Conservation (phyloP, 2,888 invertebrate species). For the Stenurella melanura region DNA sequence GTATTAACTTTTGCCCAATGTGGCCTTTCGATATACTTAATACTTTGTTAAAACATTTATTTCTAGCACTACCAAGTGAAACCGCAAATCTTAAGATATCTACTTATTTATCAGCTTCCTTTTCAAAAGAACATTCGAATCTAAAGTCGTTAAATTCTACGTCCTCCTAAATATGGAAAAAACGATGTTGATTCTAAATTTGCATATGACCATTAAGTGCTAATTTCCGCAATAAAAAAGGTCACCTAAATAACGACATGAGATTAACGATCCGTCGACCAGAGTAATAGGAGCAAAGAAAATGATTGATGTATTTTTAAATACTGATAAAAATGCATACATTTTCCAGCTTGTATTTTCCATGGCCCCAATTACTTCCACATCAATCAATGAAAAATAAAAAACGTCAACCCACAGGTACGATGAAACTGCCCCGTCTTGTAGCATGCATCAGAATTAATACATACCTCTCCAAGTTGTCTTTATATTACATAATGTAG, state of each 20-base stretch:
- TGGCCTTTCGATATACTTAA: no score
- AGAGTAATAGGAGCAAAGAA: background rate
- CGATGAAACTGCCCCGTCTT: background rate
- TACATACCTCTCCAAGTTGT: background rate
- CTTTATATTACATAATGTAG: no score
- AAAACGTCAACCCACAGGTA: background rate
- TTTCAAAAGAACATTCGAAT: background rate
- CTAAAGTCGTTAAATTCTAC: background rate
- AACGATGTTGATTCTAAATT: background rate
- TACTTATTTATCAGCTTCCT: no score
- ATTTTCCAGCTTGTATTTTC: background rate
- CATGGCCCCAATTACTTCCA: background rate
- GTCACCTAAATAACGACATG: background rate
- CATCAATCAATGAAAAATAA: background rate
- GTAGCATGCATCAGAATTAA: background rate
- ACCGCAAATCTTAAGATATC: no score
- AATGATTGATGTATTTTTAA: background rate
- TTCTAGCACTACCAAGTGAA: no score
- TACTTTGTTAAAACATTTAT: no score
- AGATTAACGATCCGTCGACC: background rate
- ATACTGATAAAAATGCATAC: background rate
- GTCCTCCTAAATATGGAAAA: background rate
- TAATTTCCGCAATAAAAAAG: background rate
- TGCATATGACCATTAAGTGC: background rate
- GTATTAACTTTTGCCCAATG: no score